phyloP scores from a whole-genome alignment of 2,888 invertebrate species.

The Herminia tarsipennalis region DNA sequence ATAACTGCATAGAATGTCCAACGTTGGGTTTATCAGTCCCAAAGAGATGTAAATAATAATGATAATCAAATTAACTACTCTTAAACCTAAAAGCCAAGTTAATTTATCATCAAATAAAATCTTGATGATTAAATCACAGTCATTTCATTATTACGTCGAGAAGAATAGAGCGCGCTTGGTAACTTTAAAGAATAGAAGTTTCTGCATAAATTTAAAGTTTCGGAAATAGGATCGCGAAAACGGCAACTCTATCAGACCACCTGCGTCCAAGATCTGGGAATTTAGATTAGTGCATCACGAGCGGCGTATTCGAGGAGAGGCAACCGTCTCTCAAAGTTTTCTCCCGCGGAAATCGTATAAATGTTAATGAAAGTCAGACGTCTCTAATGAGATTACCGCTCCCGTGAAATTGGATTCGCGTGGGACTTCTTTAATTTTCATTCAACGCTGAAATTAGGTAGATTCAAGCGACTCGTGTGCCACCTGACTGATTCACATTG shows the following conservation, averaged over 20 bases:
- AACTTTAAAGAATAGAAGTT: slow-evolving; percentile 56
- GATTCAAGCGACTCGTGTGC: slow-evolving; percentile 54
- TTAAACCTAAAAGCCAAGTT: slow-evolving; percentile 6
- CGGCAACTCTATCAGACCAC: slow-evolving; percentile 67
- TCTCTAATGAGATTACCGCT: slow-evolving; percentile 82
- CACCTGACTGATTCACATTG: slow-evolving; percentile 53
- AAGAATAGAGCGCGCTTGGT: slow-evolving; percentile 32
- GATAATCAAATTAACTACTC: not conserved
- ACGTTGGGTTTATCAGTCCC: too few relatives aligned
- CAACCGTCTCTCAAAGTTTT: slow-evolving; percentile 65
- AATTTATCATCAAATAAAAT: slow-evolving; percentile 17
- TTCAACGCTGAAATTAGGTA: slow-evolving; percentile 76
- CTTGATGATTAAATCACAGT: slow-evolving; percentile 22
- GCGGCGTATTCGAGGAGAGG: slow-evolving; percentile 49
- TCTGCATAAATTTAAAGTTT: slow-evolving; percentile 67
- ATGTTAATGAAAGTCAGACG: slow-evolving; percentile 83
- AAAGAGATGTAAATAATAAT: not conserved
- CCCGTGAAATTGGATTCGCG: slow-evolving; percentile 80
- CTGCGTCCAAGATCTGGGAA: slow-evolving; percentile 67
- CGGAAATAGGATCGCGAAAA: slow-evolving; percentile 52
- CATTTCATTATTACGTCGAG: slow-evolving; percentile 37
- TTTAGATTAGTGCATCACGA: slow-evolving; percentile 76
- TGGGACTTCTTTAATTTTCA: slow-evolving; percentile 82
- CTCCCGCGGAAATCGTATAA: slow-evolving; percentile 76
- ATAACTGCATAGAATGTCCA: too few relatives aligned